A percentile compares a stretch with the other conserved stretches of the same genome.
phyloP scores from a whole-genome alignment of 2,888 invertebrate genomes.

The Andrena praecox region DNA sequence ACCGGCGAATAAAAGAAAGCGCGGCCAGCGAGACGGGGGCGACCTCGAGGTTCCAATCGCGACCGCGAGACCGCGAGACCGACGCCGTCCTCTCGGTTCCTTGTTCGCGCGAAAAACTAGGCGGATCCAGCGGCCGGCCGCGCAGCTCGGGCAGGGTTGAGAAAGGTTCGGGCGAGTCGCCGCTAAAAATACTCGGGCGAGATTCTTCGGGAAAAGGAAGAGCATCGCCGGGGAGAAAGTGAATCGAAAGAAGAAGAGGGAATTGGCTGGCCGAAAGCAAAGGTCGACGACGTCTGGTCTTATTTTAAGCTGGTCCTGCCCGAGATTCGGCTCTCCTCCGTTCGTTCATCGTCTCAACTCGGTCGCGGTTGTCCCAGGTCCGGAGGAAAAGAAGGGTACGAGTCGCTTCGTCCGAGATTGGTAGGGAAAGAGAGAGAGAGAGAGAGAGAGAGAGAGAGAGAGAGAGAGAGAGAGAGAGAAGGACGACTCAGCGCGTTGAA shows the following conservation, averaged over 20 bases:
- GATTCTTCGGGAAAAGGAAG: constrained; percentile 11
- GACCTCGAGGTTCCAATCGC: constrained; percentile 16
- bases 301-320: constrained; percentile 53
- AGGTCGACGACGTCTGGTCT: constrained; percentile 57
- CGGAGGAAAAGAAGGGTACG: constrained; percentile 73
- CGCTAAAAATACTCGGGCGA: constrained; percentile 15
- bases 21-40: not conserved
- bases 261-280: constrained; percentile 24
- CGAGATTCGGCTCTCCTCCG: constrained; percentile 54
- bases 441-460: constrained; percentile 30
- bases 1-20: constrained; percentile 23
- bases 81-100: too few relatives aligned
- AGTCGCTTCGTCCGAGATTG: constrained; percentile 34
- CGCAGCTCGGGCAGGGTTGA: too few relatives aligned
- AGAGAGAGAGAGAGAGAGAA: constrained; percentile 25
- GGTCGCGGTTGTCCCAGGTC: constrained; percentile 82
- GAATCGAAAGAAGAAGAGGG: constrained; percentile 15
- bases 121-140: not conserved
- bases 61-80: not conserved
- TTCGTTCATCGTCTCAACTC: constrained; percentile 68
- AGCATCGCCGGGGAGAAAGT: not conserved
- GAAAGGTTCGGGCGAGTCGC: too few relatives aligned
- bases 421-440: constrained; percentile 25
- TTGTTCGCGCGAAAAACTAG: constrained; percentile 2
- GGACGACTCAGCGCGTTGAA: constrained; percentile 29